Percentiles rank a stretch among this genome's conserved stretches.
These are phyloP conservation scores for Notothenia rossii DNA, from an alignment of 2,113 vertebrate genomes.

Conservation along the genomic window DNA sequence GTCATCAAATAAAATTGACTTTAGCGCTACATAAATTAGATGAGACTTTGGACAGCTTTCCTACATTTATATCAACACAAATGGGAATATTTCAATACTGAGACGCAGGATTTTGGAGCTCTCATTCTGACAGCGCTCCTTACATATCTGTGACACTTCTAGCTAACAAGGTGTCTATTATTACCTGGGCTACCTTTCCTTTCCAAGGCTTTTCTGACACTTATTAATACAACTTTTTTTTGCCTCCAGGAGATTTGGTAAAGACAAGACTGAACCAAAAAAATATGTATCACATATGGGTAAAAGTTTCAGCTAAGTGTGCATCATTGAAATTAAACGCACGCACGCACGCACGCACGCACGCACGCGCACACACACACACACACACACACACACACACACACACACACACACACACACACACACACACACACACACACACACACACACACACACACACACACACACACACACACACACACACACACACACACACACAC, in stretches of 20 bases:
- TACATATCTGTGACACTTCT: conserved; percentile 69
- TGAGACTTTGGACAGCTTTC: conserved; percentile 48
- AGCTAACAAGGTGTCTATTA: conserved; percentile 75
- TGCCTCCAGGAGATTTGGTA: conserved; percentile 41
- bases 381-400: conserved; percentile 25
- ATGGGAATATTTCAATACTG: conserved; percentile 50
- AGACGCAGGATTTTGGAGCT: conserved; percentile 43
- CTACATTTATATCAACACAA: conserved; percentile 48
- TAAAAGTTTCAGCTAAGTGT: conserved; percentile 12
- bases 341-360: too few relatives aligned
- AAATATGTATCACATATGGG: conserved; percentile 12
- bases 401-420: neutral
- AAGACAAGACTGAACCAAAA: conserved; percentile 23
- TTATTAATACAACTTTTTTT: conserved; percentile 56
- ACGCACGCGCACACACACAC: neutral
- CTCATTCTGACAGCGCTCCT: conserved; percentile 44
- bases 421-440: conserved; percentile 17
- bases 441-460: conserved; percentile 18
- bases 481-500: conserved; percentile 5
- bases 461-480: conserved; percentile 4
- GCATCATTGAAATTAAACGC: conserved; percentile 8
- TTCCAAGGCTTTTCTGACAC: conserved; percentile 34
- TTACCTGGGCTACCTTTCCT: conserved; percentile 60
- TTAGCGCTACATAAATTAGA: conserved; percentile 55
- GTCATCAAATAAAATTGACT: conserved; percentile 63